Conservation (phyloP, 1,140 invertebrate genomes). For the Drosophila pandora region DNA sequence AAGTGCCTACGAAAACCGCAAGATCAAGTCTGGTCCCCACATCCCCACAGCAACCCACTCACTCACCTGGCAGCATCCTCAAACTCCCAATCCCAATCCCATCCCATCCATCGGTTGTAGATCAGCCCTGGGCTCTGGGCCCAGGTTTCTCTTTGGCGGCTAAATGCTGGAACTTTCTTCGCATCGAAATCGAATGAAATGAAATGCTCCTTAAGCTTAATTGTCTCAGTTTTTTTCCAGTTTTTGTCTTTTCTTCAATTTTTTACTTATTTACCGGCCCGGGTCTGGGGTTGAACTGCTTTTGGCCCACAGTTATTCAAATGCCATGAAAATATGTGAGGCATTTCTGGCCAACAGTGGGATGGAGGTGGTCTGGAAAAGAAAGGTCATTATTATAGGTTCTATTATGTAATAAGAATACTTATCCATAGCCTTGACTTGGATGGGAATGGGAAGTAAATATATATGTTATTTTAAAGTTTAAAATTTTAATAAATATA, state of each 20-base stretch:
- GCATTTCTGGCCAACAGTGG: slow-evolving; percentile 52
- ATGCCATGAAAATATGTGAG: slow-evolving; percentile 71
- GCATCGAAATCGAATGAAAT: slow-evolving; percentile 67
- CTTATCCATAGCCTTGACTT: too few species aligned
- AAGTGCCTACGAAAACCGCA: slow-evolving; percentile 50
- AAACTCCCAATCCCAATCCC: not conserved
- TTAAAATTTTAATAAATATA: not conserved
- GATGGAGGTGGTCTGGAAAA: not conserved
- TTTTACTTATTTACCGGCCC: slow-evolving; percentile 69
- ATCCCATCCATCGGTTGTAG: slow-evolving; percentile 43
- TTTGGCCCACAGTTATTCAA: slow-evolving; percentile 71
- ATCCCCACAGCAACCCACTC: slow-evolving; percentile 27
- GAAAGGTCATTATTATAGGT: not conserved
- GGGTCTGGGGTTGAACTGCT: slow-evolving; percentile 46
- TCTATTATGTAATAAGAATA: not conserved
- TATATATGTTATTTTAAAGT: too few species aligned
- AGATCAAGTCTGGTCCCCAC: slow-evolving; percentile 26
- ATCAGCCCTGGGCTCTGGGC: slow-evolving; percentile 51
- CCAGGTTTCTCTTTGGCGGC: slow-evolving; percentile 64
- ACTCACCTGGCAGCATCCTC: slow-evolving; percentile 20
- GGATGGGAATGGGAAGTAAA: not conserved
- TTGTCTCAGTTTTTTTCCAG: slow-evolving; percentile 62
- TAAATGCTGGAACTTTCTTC: slow-evolving; percentile 67
- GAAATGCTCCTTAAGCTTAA: slow-evolving; percentile 82
- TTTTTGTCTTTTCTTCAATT: slow-evolving; percentile 59